A percentile compares a stretch with the other conserved stretches of the same genome.
Conservation (phyloP, 2,797 vertebrate species). For the Oryzias sinensis region DNA sequence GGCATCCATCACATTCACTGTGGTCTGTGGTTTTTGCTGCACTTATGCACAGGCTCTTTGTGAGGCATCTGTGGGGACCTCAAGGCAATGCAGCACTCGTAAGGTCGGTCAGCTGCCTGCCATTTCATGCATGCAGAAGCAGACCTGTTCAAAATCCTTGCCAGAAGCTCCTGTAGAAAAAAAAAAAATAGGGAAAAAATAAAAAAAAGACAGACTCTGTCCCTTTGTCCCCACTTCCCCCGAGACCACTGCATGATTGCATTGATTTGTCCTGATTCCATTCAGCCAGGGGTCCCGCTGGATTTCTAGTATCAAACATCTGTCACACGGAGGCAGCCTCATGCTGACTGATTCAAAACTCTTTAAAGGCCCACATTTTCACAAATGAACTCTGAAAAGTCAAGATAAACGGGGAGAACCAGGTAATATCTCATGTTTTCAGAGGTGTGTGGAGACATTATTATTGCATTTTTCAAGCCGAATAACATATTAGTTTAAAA, state of each 20-base stretch:
- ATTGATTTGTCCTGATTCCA: slow-evolving; percentile 76
- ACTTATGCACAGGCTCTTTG: slow-evolving; percentile 42
- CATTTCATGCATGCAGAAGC: slow-evolving; percentile 55
- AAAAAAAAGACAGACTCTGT: slow-evolving; percentile 49
- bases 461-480: not conserved
- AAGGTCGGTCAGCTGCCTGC: slow-evolving; percentile 74
- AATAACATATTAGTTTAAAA: not conserved
- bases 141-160: slow-evolving; percentile 53
- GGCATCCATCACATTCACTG: slow-evolving; percentile 67
- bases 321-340: slow-evolving; percentile 59
- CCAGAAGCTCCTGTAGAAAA: slow-evolving; percentile 51
- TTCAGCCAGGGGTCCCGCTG: slow-evolving; percentile 66
- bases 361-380: slow-evolving; percentile 29
- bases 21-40: slow-evolving; percentile 56
- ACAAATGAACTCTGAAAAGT: slow-evolving; percentile 25
- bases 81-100: slow-evolving; percentile 62
- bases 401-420: slow-evolving; percentile 12
- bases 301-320: slow-evolving; percentile 77
- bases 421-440: slow-evolving; percentile 9
- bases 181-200: slow-evolving; percentile 37
- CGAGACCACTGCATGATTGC: slow-evolving; percentile 74
- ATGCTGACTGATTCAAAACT: slow-evolving; percentile 33
- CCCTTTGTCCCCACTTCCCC: slow-evolving; percentile 68
- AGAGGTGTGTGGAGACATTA: slow-evolving; percentile 1
- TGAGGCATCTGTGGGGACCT: slow-evolving; percentile 75